phyloP scores from a whole-genome alignment of 2,113 vertebrate species.

The Pseudorhombus dupliciocellatus region DNA sequence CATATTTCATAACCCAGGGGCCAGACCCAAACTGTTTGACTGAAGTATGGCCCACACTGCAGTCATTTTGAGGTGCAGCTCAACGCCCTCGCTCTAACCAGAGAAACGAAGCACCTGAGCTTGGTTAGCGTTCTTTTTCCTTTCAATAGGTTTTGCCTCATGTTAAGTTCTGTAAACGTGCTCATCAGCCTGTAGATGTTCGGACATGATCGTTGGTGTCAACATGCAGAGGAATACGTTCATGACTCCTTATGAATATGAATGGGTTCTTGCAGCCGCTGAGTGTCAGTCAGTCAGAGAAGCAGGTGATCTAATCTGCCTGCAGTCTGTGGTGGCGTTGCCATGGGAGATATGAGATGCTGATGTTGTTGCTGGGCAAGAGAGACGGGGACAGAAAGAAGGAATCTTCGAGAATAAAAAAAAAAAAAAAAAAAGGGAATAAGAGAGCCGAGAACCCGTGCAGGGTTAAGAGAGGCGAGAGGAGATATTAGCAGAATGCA shows the following conservation, averaged over 20 bases:
- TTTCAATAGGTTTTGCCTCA: too few relatives aligned
- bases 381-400: not conserved
- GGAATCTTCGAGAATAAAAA: not conserved
- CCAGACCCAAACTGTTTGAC: constrained; percentile 1
- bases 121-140: too few relatives aligned
- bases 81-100: not conserved
- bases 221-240: not conserved
- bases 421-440: not conserved
- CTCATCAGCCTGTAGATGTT: not conserved
- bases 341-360: constrained; percentile 58
- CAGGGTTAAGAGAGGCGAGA: not conserved
- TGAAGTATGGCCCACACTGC: not conserved
- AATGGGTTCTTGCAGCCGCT: constrained; percentile 23
- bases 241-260: constrained; percentile 37
- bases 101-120: not conserved
- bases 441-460: not conserved
- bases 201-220: not conserved
- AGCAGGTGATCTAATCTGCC: constrained; percentile 30
- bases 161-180: too few relatives aligned
- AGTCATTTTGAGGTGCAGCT: constrained; percentile 1
- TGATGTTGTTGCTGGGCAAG: constrained; percentile 44
- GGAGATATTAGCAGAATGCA: constrained; percentile 1
- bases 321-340: constrained; percentile 27
- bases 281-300: constrained; percentile 6
- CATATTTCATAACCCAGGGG: constrained; percentile 13